Conservation (phyloP, 2,888 invertebrate species). For the Steromphala cineraria region DNA sequence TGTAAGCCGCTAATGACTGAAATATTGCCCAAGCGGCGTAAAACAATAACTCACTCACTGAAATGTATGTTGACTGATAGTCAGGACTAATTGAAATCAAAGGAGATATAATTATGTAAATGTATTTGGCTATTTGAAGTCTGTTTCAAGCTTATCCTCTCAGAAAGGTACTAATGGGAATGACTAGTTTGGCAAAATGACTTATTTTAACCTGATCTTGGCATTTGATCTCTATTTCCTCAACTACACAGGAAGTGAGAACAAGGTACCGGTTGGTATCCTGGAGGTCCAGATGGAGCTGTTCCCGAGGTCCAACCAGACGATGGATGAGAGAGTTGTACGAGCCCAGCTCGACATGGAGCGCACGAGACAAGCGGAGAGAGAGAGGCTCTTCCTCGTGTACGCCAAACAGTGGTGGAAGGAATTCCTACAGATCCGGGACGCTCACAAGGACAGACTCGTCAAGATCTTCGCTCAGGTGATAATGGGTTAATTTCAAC, state of each 20-base stretch:
- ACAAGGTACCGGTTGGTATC: slow-evolving; percentile 71
- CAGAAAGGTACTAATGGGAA: too few species aligned
- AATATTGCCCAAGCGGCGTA: too few species aligned
- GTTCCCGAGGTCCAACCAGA: slow-evolving; percentile 63
- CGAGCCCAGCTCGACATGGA: slow-evolving; percentile 71
- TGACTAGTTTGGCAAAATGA: too few species aligned
- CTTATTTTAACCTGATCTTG: too few species aligned
- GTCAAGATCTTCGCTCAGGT: slow-evolving; percentile 76
- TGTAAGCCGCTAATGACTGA: too few species aligned
- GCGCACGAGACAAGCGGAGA: slow-evolving; percentile 68
- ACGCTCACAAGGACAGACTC: slow-evolving; percentile 69
- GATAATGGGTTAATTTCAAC: neutral
- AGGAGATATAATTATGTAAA: too few species aligned
- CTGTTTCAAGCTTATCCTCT: too few species aligned
- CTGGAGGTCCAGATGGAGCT: slow-evolving; percentile 72
- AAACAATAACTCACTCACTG: too few species aligned
- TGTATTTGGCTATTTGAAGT: too few species aligned
- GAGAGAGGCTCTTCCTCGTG: slow-evolving; percentile 74
- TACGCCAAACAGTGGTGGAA: slow-evolving; percentile 77
- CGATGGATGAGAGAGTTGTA: slow-evolving; percentile 64
- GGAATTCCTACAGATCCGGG: slow-evolving; percentile 73
- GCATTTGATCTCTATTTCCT: too few species aligned
- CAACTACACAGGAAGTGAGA: slow-evolving; percentile 72
- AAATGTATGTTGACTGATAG: too few species aligned
- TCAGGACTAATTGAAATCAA: too few species aligned